Evolutionary conservation across 1,140 invertebrate species (phyloP).

Genomic region (Chrysomallon squamiferum): DNA sequence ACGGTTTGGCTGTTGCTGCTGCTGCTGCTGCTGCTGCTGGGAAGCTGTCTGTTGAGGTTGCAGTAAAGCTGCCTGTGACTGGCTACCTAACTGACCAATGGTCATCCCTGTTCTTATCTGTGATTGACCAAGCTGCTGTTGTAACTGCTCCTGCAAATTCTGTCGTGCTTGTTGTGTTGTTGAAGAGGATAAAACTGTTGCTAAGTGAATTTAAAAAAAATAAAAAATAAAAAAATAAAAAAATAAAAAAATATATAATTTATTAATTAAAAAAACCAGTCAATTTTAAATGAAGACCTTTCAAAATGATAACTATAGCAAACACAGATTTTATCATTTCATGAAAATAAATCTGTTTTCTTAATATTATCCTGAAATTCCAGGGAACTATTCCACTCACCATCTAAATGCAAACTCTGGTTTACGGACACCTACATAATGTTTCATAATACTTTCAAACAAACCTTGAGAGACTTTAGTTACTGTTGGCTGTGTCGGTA

Average conservation of each 20-base stretch:
- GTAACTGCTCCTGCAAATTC: conserved; percentile 56
- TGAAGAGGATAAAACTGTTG: conserved; percentile 1
- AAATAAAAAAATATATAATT: too few species aligned
- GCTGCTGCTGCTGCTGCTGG: conserved; percentile 17
- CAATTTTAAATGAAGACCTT: too few species aligned
- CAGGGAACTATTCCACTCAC: too few species aligned
- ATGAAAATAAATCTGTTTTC: too few species aligned
- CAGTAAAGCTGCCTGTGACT: conserved; percentile 12
- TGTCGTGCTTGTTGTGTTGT: conserved; percentile 51
- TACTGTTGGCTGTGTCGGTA: conserved; percentile 13
- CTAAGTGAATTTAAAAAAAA: not conserved
- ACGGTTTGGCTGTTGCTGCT: conserved; percentile 9
- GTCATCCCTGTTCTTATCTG: conserved; percentile 63
- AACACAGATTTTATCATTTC: too few species aligned
- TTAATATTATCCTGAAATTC: too few species aligned
- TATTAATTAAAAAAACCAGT: too few species aligned
- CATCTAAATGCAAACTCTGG: too few species aligned
- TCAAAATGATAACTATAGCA: too few species aligned
- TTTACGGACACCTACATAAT: too few species aligned
- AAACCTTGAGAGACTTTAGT: not conserved
- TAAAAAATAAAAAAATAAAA: too few species aligned
- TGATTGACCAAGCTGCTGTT: conserved; percentile 57
- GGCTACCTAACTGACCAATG: conserved; percentile 32
- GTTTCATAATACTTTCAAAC: too few species aligned
- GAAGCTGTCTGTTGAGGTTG: not conserved